Evolutionary conservation across 2,113 vertebrate genomes (phyloP).

Genomic region (Paradoxurus hermaphroditus): DNA sequence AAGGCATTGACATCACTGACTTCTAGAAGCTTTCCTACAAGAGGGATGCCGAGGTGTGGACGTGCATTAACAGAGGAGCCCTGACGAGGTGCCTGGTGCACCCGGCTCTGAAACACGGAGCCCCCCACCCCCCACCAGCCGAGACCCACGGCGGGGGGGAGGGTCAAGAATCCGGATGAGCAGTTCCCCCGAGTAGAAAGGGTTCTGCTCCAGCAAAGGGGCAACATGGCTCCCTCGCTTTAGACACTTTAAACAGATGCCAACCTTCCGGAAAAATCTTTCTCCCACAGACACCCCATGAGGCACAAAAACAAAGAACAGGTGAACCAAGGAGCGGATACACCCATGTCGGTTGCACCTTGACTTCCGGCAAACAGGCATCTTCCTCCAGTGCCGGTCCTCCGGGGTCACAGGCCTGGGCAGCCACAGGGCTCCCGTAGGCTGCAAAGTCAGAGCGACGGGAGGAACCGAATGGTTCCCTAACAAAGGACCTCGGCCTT

Average conservation of each 20-base stretch:
- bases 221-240: fast-evolving
- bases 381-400: neutral
- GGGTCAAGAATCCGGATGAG: neutral
- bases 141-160: fast-evolving
- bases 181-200: no score
- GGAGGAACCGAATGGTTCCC: neutral
- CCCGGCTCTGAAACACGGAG: neutral
- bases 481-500: neutral
- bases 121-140: neutral
- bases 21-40: neutral
- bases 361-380: neutral
- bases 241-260: neutral
- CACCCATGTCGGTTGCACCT: neutral
- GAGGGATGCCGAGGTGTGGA: neutral
- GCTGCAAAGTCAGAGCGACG: neutral
- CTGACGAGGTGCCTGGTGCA: fast-evolving
- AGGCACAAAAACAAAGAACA: neutral
- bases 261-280: neutral
- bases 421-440: fast-evolving
- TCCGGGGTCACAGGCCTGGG: neutral
- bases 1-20: neutral
- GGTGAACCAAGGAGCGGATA: neutral
- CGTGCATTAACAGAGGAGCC: fast-evolving
- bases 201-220: neutral
- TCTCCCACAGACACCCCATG: neutral